Evolutionary conservation across 1,140 invertebrate species (phyloP).

Genomic region (Neodiprion lecontei): DNA sequence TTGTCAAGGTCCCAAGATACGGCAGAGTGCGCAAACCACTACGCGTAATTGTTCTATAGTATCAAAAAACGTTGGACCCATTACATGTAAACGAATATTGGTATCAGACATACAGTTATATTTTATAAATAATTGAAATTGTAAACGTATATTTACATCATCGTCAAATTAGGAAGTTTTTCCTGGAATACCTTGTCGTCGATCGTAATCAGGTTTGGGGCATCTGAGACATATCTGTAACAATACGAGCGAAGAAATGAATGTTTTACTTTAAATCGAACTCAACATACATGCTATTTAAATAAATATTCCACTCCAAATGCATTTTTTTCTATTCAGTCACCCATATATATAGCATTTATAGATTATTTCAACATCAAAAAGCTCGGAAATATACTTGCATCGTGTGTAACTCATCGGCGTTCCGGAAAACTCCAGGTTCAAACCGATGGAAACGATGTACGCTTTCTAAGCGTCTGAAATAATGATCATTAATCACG

Average conservation of each 20-base stretch:
- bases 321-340: not conserved
- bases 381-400: conserved; percentile 43
- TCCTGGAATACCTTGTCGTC: conserved; percentile 52
- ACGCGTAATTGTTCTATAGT: conserved; percentile 64
- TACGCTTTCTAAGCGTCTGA: conserved; percentile 57
- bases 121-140: not conserved
- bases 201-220: conserved; percentile 59
- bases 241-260: conserved; percentile 23
- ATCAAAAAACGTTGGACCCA: conserved; percentile 27
- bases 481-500: conserved; percentile 27
- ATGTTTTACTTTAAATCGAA: no score
- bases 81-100: not conserved
- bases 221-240: conserved; percentile 63
- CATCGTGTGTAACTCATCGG: conserved; percentile 59
- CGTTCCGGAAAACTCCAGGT: conserved; percentile 56
- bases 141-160: conserved; percentile 60
- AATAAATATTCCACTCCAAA: no score
- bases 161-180: conserved; percentile 54
- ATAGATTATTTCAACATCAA: not conserved
- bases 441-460: conserved; percentile 56
- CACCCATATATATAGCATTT: conserved; percentile 20
- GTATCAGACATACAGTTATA: not conserved
- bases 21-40: conserved; percentile 63
- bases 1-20: conserved; percentile 55
- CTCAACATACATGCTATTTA: no score